Conservation (phyloP, 2,888 invertebrate species). For the Tipula confusa region DNA sequence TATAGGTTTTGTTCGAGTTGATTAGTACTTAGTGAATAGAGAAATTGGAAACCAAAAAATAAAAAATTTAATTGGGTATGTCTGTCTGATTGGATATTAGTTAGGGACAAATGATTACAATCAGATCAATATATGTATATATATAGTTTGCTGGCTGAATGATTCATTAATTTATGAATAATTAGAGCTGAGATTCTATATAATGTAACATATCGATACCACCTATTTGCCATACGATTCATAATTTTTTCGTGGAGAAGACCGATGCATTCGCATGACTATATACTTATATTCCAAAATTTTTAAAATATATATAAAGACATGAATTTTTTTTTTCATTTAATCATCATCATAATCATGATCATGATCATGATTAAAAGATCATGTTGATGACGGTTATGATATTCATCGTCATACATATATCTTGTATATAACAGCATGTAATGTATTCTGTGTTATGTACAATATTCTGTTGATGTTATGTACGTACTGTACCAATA, state of each 20-base stretch:
- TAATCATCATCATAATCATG: not conserved
- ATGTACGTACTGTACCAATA: not conserved
- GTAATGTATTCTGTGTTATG: not conserved
- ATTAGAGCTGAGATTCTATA: not conserved
- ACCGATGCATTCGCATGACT: too few species aligned
- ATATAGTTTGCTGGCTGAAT: too few species aligned
- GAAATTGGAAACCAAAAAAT: not conserved
- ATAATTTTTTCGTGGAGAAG: not conserved
- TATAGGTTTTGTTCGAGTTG: slow-evolving; percentile 12
- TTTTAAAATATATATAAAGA: not conserved
- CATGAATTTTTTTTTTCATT: not conserved
- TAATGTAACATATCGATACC: not conserved
- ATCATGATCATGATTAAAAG: slow-evolving; percentile 1
- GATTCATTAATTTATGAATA: not conserved
- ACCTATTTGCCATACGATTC: not conserved
- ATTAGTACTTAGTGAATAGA: slow-evolving; percentile 25
- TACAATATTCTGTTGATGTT: not conserved
- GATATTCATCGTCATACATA: not conserved
- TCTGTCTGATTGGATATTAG: slow-evolving; percentile 25
- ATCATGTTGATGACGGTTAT: slow-evolving; percentile 7
- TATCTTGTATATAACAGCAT: not conserved
- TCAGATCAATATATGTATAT: not conserved
- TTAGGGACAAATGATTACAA: slow-evolving; percentile 12
- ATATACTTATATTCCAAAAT: not conserved
- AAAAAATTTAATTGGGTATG: slow-evolving; percentile 14